These are phyloP conservation scores for Trisateles emortualis DNA, from an alignment of 2,888 invertebrate species.

Conservation along the genomic window DNA sequence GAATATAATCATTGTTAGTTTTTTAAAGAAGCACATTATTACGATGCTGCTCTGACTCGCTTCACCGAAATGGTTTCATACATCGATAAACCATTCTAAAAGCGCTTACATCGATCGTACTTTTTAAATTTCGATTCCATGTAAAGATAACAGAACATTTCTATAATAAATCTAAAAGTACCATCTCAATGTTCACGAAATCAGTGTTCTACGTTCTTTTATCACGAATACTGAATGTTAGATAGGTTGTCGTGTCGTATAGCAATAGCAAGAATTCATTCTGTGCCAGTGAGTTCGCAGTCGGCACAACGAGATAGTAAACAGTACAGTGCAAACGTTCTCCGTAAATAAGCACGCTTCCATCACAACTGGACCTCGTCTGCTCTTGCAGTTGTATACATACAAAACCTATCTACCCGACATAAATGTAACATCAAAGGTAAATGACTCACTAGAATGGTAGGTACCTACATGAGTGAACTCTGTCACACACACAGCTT, in stretches of 20 bases:
- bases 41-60: too few relatives aligned
- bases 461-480: slow-evolving; percentile 1
- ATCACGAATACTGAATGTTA: slow-evolving; percentile 38
- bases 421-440: slow-evolving; percentile 30
- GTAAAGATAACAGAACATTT: slow-evolving; percentile 31
- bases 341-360: slow-evolving; percentile 71
- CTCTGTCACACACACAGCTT: neutral
- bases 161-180: slow-evolving; percentile 35
- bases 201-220: slow-evolving; percentile 44
- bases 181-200: slow-evolving; percentile 37
- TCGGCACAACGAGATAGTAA: slow-evolving; percentile 65
- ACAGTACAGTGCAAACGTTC: slow-evolving; percentile 70
- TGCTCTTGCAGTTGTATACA: slow-evolving; percentile 18
- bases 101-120: slow-evolving; percentile 6
- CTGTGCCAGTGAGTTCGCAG: slow-evolving; percentile 50
- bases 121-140: slow-evolving; percentile 38
- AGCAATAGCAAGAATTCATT: slow-evolving; percentile 54
- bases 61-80: too few relatives aligned
- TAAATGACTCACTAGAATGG: slow-evolving; percentile 14
- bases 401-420: slow-evolving; percentile 16
- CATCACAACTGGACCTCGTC: slow-evolving; percentile 47
- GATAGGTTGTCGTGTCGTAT: slow-evolving; percentile 36
- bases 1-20: too few relatives aligned
- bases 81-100: neutral
- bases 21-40: too few relatives aligned